Conservation (phyloP, 2,888 invertebrate genomes). For the Lathronympha strigana region DNA sequence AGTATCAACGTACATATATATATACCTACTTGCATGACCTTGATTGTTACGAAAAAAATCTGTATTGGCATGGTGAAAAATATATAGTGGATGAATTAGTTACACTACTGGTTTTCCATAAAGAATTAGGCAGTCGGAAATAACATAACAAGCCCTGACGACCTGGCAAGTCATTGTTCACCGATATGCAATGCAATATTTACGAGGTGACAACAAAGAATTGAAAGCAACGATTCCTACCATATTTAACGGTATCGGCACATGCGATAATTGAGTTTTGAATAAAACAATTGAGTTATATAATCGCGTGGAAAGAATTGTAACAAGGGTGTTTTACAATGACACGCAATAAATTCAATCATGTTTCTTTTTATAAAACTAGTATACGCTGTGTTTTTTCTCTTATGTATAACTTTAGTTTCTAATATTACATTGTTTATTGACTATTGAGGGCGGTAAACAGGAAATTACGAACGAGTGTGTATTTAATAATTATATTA, state of each 20-base stretch:
- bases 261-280: slow-evolving; percentile 26
- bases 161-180: slow-evolving; percentile 28
- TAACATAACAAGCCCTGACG: background rate
- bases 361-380: background rate
- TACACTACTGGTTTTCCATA: background rate
- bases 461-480: too few relatives aligned
- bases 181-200: slow-evolving; percentile 30
- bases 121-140: background rate
- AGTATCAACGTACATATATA: too few relatives aligned
- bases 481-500: too few relatives aligned
- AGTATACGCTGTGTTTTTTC: too few relatives aligned
- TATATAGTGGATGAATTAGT: too few relatives aligned
- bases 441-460: too few relatives aligned
- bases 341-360: slow-evolving; percentile 10
- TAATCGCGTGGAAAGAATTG: slow-evolving; percentile 2
- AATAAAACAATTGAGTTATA: slow-evolving; percentile 13
- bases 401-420: too few relatives aligned
- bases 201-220: slow-evolving; percentile 27
- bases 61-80: too few relatives aligned
- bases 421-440: too few relatives aligned
- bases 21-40: too few relatives aligned
- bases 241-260: slow-evolving; percentile 21
- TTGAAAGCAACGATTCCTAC: slow-evolving; percentile 21
- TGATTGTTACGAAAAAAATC: too few relatives aligned
- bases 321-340: slow-evolving; percentile 7